A percentile compares a stretch with the other conserved stretches of the same genome.
Evolutionary conservation across 2,888 invertebrate genomes (phyloP).

Genomic region (Boloria euphrosyne): DNA sequence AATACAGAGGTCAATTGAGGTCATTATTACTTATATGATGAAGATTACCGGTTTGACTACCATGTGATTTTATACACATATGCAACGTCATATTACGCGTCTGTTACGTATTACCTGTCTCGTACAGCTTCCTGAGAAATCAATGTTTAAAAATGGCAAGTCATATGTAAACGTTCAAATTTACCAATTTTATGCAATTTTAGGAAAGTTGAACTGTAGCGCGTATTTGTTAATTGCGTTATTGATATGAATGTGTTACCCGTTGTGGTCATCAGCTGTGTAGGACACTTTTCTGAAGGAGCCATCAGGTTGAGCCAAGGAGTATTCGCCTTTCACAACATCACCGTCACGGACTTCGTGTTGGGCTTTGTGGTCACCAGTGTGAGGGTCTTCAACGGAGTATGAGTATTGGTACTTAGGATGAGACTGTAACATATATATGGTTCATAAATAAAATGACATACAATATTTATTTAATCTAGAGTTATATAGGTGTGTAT

Average conservation of each 20-base stretch:
- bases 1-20: constrained; percentile 61
- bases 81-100: constrained; percentile 52
- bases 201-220: constrained; percentile 54
- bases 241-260: constrained; percentile 58
- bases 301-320: constrained; percentile 83
- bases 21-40: constrained; percentile 66
- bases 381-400: constrained; percentile 83
- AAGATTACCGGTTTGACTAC: constrained; percentile 67
- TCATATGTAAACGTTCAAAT: constrained; percentile 40
- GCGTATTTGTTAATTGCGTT: not conserved
- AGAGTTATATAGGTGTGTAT: not conserved
- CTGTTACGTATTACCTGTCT: constrained; percentile 51
- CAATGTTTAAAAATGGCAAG: constrained; percentile 49
- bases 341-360: constrained; percentile 83
- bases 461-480: not conserved
- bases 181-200: constrained; percentile 54
- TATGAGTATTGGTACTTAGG: constrained; percentile 84
- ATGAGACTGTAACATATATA: constrained; percentile 67
- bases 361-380: constrained; percentile 84
- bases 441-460: not conserved
- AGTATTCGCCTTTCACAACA: constrained; percentile 85
- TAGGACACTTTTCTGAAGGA: constrained; percentile 84
- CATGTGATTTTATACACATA: constrained; percentile 57
- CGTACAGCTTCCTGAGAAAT: constrained; percentile 55
- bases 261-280: constrained; percentile 82